A percentile compares a stretch with the other conserved stretches of the same genome.
Conservation (phyloP, 2,113 vertebrate genomes). For the Pogonocichla stellata region DNA sequence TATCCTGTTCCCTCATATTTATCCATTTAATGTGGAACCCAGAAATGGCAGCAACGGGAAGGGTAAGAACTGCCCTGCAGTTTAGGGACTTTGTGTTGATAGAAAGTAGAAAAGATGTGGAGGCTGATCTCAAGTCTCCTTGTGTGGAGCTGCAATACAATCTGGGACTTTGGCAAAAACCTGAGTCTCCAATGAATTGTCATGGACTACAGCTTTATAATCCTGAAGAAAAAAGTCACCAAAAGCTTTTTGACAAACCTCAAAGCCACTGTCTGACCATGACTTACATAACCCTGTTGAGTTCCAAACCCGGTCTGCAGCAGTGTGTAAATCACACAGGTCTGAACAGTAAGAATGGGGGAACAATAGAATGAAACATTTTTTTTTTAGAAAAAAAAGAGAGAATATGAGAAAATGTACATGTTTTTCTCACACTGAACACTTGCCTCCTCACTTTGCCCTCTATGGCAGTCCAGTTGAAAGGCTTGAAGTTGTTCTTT, state of each 20-base stretch:
- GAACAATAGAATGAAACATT: background rate
- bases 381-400: background rate
- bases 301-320: background rate
- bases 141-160: background rate
- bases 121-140: background rate
- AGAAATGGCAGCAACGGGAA: background rate
- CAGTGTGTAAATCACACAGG: background rate
- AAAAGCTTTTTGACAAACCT: background rate
- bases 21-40: background rate
- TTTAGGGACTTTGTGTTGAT: fast-evolving
- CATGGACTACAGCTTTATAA: background rate
- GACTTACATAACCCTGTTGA: background rate
- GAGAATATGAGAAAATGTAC: background rate
- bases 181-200: background rate
- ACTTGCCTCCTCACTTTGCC: background rate
- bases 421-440: background rate
- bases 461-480: background rate
- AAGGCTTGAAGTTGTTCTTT: background rate
- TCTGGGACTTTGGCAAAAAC: background rate
- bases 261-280: background rate
- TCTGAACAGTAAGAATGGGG: background rate
- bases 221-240: background rate
- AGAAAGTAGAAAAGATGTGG: background rate
- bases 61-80: background rate
- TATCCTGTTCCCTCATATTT: background rate